Conservation (phyloP, 2,113 vertebrate genomes). For the Perccottus glenii region DNA sequence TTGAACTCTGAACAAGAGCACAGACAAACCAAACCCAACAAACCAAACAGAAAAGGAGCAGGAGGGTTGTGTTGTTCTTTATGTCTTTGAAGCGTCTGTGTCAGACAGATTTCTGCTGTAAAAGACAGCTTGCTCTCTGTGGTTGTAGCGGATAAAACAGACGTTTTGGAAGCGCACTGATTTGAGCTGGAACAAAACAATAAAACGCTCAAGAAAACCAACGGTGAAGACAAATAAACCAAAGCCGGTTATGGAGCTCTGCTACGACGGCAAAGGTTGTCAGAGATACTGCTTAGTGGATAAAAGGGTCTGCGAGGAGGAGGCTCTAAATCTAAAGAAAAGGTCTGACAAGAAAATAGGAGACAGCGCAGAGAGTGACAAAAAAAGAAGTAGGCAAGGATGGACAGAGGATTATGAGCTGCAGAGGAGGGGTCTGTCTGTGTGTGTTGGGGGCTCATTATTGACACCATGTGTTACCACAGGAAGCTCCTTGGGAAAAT, state of each 20-base stretch:
- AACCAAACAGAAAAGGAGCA: slow-evolving; percentile 26
- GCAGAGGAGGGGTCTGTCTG: slow-evolving; percentile 41
- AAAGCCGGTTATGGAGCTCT: slow-evolving; percentile 37
- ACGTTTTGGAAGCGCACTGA: slow-evolving; percentile 48
- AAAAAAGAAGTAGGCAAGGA: slow-evolving; percentile 26
- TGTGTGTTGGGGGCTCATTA: slow-evolving; percentile 55
- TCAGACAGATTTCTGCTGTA: slow-evolving; percentile 51
- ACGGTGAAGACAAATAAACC: slow-evolving; percentile 58
- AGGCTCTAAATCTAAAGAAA: too few species aligned
- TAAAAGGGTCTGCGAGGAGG: slow-evolving; percentile 36
- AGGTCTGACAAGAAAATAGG: not conserved
- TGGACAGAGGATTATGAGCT: slow-evolving; percentile 41
- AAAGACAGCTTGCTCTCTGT: slow-evolving; percentile 55
- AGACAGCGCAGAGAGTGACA: slow-evolving; percentile 11
- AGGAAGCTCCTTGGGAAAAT: slow-evolving; percentile 72
- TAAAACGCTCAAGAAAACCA: slow-evolving; percentile 47
- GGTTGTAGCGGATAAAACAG: slow-evolving; percentile 57
- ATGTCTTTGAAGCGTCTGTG: slow-evolving; percentile 60
- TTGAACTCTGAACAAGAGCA: slow-evolving; percentile 8
- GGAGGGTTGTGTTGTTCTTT: slow-evolving; percentile 36
- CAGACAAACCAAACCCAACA: slow-evolving; percentile 34
- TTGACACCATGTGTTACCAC: slow-evolving; percentile 77
- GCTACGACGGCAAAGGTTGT: slow-evolving; percentile 45
- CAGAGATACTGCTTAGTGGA: slow-evolving; percentile 42
- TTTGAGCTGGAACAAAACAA: slow-evolving; percentile 64